Percentiles rank a stretch among this genome's conserved stretches.
These are phyloP conservation scores for Tachypleus tridentatus DNA, from an alignment of 1,140 invertebrate genomes.

Conservation along the genomic window DNA sequence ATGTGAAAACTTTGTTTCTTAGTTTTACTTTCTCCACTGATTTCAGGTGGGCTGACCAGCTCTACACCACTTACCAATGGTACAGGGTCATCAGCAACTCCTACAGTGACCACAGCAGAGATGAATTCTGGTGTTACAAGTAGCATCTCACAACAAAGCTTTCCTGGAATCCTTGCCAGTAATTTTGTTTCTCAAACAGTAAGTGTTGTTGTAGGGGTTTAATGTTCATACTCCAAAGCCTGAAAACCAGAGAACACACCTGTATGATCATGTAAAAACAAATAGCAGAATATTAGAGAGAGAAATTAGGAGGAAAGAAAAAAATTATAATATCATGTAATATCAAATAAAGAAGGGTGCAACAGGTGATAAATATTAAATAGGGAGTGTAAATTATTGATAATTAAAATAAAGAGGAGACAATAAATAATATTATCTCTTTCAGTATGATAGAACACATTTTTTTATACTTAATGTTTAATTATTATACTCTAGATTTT, in stretches of 20 bases:
- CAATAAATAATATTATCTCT: not conserved
- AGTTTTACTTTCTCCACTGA: too few relatives aligned
- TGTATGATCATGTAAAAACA: not conserved
- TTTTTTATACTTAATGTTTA: conserved; percentile 4
- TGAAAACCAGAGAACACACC: not conserved
- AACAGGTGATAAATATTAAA: not conserved
- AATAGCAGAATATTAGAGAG: not conserved
- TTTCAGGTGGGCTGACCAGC: not conserved
- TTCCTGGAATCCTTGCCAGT: conserved; percentile 8
- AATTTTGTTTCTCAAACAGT: conserved; percentile 13
- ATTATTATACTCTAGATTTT: not conserved
- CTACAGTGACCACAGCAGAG: not conserved
- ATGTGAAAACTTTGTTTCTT: too few relatives aligned
- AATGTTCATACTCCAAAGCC: not conserved
- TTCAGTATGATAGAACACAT: not conserved
- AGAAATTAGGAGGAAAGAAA: not conserved
- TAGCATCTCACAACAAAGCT: conserved; percentile 10
- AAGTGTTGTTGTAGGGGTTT: not conserved
- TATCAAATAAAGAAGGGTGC: not conserved
- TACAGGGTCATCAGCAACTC: conserved; percentile 8
- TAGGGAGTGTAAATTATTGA: not conserved
- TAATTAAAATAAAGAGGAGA: not conserved
- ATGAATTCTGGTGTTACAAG: conserved; percentile 4
- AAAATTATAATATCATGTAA: not conserved
- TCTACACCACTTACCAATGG: conserved; percentile 12